A percentile compares a stretch with the other conserved stretches of the same genome.
Evolutionary conservation across 2,888 invertebrate genomes (phyloP).

Genomic region (Hedya salicella): DNA sequence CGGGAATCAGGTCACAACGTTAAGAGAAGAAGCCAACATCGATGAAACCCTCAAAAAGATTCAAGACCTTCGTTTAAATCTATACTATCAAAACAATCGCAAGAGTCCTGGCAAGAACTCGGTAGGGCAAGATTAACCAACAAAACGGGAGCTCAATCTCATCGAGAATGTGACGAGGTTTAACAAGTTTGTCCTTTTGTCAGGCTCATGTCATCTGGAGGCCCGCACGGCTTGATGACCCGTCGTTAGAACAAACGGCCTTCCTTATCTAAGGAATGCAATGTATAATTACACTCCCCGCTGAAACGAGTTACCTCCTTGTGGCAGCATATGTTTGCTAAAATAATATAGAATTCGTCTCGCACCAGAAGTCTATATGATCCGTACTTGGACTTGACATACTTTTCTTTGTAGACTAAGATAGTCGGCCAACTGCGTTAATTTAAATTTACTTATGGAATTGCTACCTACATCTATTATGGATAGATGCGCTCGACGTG

Average conservation of each 20-base stretch:
- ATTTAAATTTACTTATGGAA: constrained; percentile 27
- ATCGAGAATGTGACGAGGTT: background rate
- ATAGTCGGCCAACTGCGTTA: constrained; percentile 15
- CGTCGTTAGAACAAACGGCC: constrained; percentile 57
- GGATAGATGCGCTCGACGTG: background rate
- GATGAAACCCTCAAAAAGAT: background rate
- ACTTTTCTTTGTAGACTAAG: constrained; percentile 16
- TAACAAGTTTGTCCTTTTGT: constrained; percentile 16
- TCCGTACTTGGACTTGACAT: constrained; percentile 34
- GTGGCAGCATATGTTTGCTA: constrained; percentile 28
- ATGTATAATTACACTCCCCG: constrained; percentile 46
- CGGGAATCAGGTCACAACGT: no score
- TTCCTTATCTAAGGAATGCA: constrained; percentile 75
- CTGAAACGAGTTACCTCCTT: constrained; percentile 12
- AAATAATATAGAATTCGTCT: constrained; percentile 23
- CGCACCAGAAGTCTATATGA: constrained; percentile 4
- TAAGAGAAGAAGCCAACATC: no score
- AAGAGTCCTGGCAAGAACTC: no score
- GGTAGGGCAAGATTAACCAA: no score
- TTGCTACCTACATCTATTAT: background rate
- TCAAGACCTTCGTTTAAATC: background rate
- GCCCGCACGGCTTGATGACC: constrained; percentile 61
- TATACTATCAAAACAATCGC: no score
- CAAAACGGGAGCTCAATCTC: no score
- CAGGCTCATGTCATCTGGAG: constrained; percentile 53